Evolutionary conservation across 2,888 invertebrate genomes (phyloP).

Genomic region (Cephus pygmeus): DNA sequence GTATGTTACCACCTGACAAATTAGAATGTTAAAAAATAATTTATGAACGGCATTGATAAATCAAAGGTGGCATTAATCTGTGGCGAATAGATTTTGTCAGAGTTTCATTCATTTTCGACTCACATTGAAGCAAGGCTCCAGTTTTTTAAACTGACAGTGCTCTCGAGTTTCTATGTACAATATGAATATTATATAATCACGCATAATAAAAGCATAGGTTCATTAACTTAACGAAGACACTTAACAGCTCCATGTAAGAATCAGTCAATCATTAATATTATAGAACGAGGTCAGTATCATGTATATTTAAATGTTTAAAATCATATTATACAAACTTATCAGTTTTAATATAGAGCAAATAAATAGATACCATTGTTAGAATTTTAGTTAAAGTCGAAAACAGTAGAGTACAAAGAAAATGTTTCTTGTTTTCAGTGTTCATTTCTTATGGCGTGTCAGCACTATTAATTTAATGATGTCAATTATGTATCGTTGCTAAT

Average conservation of each 20-base stretch:
- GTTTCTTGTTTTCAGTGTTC: neutral
- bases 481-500: neutral
- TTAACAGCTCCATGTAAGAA: constrained; percentile 9
- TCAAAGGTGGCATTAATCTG: neutral
- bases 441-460: neutral
- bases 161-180: neutral
- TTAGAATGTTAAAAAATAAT: neutral
- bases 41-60: neutral
- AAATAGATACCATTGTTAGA: neutral
- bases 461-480: neutral
- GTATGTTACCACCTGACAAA: neutral
- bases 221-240: constrained; percentile 5
- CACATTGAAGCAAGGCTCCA: neutral
- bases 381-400: neutral
- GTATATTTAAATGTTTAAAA: neutral
- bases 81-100: neutral
- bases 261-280: neutral
- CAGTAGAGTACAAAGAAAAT: neutral
- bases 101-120: neutral
- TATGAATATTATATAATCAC: constrained; percentile 2
- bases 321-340: neutral
- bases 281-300: neutral
- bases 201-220: neutral
- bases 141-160: neutral
- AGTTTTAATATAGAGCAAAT: neutral